phyloP scores from a whole-genome alignment of 2,797 vertebrate genomes.

The Sebastes matsubarae region DNA sequence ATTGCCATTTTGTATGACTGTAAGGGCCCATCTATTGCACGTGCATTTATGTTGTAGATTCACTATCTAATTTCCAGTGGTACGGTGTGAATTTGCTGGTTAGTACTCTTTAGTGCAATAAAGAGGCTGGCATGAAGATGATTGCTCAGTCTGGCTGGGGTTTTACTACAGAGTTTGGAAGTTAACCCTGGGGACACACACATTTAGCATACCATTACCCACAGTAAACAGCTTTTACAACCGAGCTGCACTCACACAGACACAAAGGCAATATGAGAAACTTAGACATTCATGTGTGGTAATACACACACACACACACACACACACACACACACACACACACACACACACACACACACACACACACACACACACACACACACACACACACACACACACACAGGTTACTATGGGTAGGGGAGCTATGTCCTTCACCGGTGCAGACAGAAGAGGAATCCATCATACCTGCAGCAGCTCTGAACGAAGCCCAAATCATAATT shows the following conservation, averaged over 20 bases:
- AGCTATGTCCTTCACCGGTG: slow-evolving; percentile 64
- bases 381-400: slow-evolving; percentile 4
- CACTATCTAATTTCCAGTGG: background rate
- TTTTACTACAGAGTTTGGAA: slow-evolving; percentile 55
- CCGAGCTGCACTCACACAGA: slow-evolving; percentile 28
- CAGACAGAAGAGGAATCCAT: slow-evolving; percentile 69
- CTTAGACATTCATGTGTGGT: background rate
- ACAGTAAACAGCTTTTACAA: slow-evolving; percentile 62
- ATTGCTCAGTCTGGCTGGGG: slow-evolving; percentile 1
- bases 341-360: background rate
- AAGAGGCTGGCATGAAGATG: background rate
- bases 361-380: background rate
- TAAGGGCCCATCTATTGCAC: background rate
- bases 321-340: slow-evolving; percentile 3
- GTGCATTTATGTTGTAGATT: background rate
- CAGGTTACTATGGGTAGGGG: slow-evolving; percentile 1
- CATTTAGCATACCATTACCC: slow-evolving; percentile 76
- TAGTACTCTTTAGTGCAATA: slow-evolving; percentile 6
- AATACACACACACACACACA: background rate
- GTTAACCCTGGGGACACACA: slow-evolving; percentile 59
- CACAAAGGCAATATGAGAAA: slow-evolving; percentile 16
- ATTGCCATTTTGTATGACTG: background rate
- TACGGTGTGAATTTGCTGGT: slow-evolving; percentile 14
- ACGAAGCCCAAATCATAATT: slow-evolving; percentile 75
- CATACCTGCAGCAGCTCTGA: slow-evolving; percentile 61